Conservation (phyloP, 2,113 vertebrate genomes). For the Pachycephala philippinensis region DNA sequence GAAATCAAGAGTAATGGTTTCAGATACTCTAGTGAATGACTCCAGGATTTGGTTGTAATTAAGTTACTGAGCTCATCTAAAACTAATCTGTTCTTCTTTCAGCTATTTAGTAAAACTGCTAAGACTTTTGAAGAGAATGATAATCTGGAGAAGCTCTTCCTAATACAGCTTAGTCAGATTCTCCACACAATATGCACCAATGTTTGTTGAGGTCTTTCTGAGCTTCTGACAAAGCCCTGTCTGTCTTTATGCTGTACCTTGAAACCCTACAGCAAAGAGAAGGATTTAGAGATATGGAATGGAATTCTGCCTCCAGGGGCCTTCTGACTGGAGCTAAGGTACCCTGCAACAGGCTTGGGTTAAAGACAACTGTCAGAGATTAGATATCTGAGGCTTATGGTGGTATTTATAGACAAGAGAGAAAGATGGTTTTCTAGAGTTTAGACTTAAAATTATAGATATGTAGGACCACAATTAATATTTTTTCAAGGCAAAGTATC, state of each 20-base stretch:
- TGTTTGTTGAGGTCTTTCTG: constrained; percentile 77
- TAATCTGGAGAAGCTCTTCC: constrained; percentile 70
- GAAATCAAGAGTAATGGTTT: background rate
- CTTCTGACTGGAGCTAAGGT: constrained; percentile 46
- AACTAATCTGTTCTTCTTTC: background rate
- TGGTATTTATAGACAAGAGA: background rate
- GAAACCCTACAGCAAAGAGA: constrained; percentile 75
- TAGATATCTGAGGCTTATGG: background rate
- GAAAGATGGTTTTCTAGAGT: background rate
- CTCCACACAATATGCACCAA: constrained; percentile 70
- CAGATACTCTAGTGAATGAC: background rate
- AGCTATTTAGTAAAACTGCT: constrained; percentile 80
- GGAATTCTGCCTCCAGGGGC: constrained; percentile 76
- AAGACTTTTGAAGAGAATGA: constrained; percentile 67
- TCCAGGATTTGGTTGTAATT: background rate
- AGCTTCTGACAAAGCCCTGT: constrained; percentile 79
- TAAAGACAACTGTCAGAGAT: background rate
- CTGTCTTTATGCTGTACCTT: constrained; percentile 80
- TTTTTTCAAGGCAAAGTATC: background rate
- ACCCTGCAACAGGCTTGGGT: background rate
- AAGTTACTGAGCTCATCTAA: background rate
- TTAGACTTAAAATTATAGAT: background rate
- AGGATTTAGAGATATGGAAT: constrained; percentile 69
- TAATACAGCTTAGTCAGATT: constrained; percentile 70
- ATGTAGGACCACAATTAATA: background rate